Conservation (phyloP, 2,888 invertebrate genomes). For the Drosophila mimetica region DNA sequence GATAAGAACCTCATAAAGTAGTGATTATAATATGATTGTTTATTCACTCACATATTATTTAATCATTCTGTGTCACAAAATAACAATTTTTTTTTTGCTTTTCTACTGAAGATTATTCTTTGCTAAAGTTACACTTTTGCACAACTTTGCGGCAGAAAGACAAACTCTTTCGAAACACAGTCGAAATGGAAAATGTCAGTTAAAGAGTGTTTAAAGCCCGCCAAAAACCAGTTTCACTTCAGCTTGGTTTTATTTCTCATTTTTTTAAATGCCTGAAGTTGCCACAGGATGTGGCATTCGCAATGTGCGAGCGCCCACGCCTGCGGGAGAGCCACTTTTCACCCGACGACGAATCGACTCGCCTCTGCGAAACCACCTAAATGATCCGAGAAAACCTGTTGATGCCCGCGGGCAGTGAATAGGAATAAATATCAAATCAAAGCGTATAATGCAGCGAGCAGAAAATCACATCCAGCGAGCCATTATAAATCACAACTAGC, state of each 20-base stretch:
- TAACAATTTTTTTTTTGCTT: not conserved
- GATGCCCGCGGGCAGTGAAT: conserved; percentile 30
- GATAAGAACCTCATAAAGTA: not conserved
- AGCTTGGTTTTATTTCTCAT: not conserved
- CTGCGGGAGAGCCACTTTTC: conserved; percentile 22
- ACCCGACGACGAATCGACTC: not conserved
- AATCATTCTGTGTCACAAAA: too few relatives aligned
- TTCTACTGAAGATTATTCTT: not conserved
- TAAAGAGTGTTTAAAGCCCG: conserved; percentile 55
- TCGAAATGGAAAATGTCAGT: conserved; percentile 52
- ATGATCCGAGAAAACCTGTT: conserved; percentile 59
- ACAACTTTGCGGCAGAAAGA: conserved; percentile 1
- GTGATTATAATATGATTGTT: not conserved
- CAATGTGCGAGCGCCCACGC: conserved; percentile 68
- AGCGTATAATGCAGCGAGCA: conserved; percentile 15
- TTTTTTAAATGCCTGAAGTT: conserved; percentile 27
- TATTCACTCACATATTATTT: not conserved
- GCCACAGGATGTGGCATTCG: conserved; percentile 62
- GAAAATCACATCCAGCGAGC: conserved; percentile 33
- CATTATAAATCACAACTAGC: conserved; percentile 62
- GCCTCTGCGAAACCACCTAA: conserved; percentile 50
- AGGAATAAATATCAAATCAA: conserved; percentile 26
- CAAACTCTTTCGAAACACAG: conserved; percentile 1
- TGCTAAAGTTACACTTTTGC: not conserved
- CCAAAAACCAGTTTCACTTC: conserved; percentile 68